phyloP scores from a whole-genome alignment of 2,797 vertebrate species.

The Chelon auratus region DNA sequence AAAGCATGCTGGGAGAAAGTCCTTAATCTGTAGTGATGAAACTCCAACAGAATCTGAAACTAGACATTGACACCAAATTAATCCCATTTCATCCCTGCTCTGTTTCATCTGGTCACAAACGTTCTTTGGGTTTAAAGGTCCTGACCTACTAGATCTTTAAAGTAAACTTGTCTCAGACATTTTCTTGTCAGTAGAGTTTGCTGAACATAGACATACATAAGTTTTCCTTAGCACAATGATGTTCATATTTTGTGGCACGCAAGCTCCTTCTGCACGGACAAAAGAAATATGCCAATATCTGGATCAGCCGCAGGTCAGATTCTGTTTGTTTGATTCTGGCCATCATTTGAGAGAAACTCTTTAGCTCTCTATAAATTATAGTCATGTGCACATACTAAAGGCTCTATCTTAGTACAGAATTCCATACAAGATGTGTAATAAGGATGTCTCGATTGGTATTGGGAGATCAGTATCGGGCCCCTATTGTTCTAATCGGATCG shows the following conservation, averaged over 20 bases:
- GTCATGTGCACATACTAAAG: too few species aligned
- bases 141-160: too few species aligned
- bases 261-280: constrained; percentile 15
- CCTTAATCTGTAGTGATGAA: background rate
- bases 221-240: constrained; percentile 5
- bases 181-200: too few species aligned
- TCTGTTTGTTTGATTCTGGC: constrained; percentile 22
- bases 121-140: background rate
- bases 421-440: too few species aligned
- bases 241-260: constrained; percentile 13
- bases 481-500: too few species aligned
- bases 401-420: too few species aligned
- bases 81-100: constrained; percentile 7
- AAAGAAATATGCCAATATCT: background rate
- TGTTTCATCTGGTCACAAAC: constrained; percentile 1
- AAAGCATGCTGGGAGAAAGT: background rate
- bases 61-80: constrained; percentile 12
- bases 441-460: too few species aligned
- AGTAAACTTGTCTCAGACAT: too few species aligned
- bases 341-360: background rate
- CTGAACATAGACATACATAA: background rate
- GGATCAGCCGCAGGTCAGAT: constrained; percentile 47
- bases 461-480: too few species aligned
- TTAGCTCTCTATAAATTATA: background rate
- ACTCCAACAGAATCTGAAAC: constrained; percentile 6